A percentile compares a stretch with the other conserved stretches of the same genome.
These are phyloP conservation scores for Decapterus maruadsi DNA, from an alignment of 2,797 vertebrate species.

Conservation along the genomic window DNA sequence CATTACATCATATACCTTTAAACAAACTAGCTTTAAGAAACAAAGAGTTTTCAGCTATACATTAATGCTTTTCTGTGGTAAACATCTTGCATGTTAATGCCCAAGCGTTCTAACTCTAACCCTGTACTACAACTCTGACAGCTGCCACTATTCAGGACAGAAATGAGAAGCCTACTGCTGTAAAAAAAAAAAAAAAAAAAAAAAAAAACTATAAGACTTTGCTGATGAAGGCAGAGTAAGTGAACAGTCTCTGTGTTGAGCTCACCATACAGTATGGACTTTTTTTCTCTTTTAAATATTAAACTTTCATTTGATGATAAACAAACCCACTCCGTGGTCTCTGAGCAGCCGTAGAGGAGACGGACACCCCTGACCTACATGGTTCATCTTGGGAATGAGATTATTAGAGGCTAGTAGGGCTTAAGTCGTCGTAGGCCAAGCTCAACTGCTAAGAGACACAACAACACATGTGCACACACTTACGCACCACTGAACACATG, in stretches of 20 bases:
- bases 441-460: conserved; percentile 62
- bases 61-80: no score
- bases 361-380: conserved; percentile 77
- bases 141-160: no score
- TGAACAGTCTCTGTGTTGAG: background rate
- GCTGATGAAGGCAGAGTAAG: background rate
- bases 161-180: background rate
- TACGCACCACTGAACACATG: conserved; percentile 19
- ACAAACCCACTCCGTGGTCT: conserved; percentile 31
- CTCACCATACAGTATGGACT: background rate
- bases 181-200: no score
- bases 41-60: no score
- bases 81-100: no score
- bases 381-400: conserved; percentile 67
- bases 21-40: no score
- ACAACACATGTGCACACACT: conserved; percentile 43
- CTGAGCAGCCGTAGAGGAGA: conserved; percentile 45
- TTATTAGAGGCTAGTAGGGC: conserved; percentile 72
- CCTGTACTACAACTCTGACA: no score
- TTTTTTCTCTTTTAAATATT: background rate
- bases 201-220: background rate
- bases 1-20: no score
- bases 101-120: no score
- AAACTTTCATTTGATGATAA: background rate
- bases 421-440: conserved; percentile 70